Conservation (phyloP, 2,888 invertebrate genomes). For the Plusia festucae region DNA sequence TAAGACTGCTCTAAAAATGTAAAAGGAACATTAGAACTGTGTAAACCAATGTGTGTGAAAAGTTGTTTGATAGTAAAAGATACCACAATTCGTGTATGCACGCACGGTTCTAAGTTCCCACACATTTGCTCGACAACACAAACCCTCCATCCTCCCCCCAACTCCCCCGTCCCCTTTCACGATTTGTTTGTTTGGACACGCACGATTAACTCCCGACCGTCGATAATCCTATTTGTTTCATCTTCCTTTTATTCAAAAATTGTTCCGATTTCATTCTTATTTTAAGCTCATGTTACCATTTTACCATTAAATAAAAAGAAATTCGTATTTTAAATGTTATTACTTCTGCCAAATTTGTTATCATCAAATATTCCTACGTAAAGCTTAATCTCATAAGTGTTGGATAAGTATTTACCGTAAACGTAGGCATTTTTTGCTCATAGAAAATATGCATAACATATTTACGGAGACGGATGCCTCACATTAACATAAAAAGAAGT, state of each 20-base stretch:
- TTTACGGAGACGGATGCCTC: slow-evolving; percentile 62
- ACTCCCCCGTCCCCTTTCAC: slow-evolving; percentile 24
- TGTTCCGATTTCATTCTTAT: slow-evolving; percentile 13
- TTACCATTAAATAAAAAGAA: slow-evolving; percentile 8
- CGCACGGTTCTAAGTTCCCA: slow-evolving; percentile 41
- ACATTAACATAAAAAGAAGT: slow-evolving; percentile 69
- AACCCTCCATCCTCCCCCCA: no score
- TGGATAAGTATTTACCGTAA: slow-evolving; percentile 30
- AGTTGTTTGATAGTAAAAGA: slow-evolving; percentile 35
- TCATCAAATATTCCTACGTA: neutral
- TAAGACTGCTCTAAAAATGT: neutral
- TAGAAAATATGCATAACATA: slow-evolving; percentile 63
- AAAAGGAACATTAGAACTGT: neutral
- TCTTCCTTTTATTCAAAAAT: slow-evolving; percentile 38
- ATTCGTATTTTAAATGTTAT: neutral
- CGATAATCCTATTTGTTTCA: slow-evolving; percentile 52
- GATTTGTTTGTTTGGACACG: slow-evolving; percentile 59
- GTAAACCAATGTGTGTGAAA: slow-evolving; percentile 37
- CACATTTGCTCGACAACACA: slow-evolving; percentile 30
- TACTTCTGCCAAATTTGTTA: neutral
- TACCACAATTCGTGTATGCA: slow-evolving; percentile 54
- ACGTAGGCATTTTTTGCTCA: slow-evolving; percentile 39
- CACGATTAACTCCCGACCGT: slow-evolving; percentile 57
- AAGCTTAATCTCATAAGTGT: slow-evolving; percentile 19
- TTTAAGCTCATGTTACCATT: slow-evolving; percentile 4